Evolutionary conservation across 2,888 invertebrate species (phyloP), one percentile per base, ranked within the genome.

Genomic region (Minunthozetes semirufus): DNA sequence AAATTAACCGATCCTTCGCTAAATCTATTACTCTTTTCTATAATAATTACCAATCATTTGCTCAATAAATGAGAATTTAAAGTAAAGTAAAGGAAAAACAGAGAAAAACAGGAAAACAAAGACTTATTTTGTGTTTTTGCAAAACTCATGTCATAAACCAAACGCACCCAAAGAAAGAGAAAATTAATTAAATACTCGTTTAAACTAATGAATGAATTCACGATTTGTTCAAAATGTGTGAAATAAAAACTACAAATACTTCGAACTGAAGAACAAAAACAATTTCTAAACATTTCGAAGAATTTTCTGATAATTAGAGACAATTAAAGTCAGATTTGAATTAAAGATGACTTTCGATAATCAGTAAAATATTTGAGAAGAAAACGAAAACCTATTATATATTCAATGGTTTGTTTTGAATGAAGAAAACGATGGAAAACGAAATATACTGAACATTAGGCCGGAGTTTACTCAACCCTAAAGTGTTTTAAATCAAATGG

Each of bases 1-100:
- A 15, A 68, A 46, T 42, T n/a, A 61, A 17, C 38, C 70, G 42
- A 42, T 42, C 11, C n/a, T 70, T 70, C 48, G 48, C 70, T 33
- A 38, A 46, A 70, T 48, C 70, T 70, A 70, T 48, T 59, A 25
- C 19, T 59, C 19, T 38, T 38, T 38, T 38, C 33, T 42, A n/a
- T 46, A n/a, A 15, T 33, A n/a, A 15, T 27, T 38, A 27, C 19
- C 50, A 50, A 56, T 25, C 13, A 59, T 27, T 29, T 19, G 19
- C 50, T 50, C 8, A n/a, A 50, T 9, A 19, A 50, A n/a, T 19
- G n/a, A 50, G 11, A 50, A 50, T 50, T 50, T 19, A 50, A 50
- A 50, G n/a, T 42, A 42, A 42, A 42, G 6, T 42, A n/a, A 50
- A 17, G 19, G n/a, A n/a, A 50, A 19, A 50, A 19, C 5, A 50